Percentiles rank a stretch among this genome's conserved stretches.
Conservation (phyloP, 2,797 vertebrate genomes). For the Ctenopoma multispine region DNA sequence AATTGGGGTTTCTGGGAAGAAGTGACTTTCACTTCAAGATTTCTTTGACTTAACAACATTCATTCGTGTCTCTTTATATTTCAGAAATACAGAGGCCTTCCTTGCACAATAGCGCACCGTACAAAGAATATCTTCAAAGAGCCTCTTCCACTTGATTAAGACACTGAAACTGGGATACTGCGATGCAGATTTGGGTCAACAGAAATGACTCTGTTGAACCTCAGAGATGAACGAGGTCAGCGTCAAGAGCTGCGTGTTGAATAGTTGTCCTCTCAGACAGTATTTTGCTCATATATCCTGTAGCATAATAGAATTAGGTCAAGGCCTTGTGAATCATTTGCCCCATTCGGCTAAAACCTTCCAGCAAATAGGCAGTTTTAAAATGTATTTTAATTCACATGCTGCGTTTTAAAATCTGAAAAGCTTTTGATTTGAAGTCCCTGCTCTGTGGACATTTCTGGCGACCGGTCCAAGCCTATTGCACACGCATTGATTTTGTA, state of each 20-base stretch:
- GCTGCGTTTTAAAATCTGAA: background rate
- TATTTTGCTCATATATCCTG: conserved; percentile 60
- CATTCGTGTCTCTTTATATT: background rate
- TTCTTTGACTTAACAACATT: background rate
- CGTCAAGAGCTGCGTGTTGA: conserved; percentile 52
- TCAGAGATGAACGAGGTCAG: conserved; percentile 54
- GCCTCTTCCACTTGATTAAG: conserved; percentile 17
- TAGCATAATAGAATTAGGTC: conserved; percentile 76
- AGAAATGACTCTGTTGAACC: conserved; percentile 17
- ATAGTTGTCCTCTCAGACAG: conserved; percentile 38
- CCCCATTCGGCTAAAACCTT: conserved; percentile 60
- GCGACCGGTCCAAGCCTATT: background rate
- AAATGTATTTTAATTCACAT: too few relatives aligned
- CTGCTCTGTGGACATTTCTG: background rate
- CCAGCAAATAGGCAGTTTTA: too few relatives aligned
- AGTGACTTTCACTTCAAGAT: background rate
- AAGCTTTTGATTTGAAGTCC: background rate
- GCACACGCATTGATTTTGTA: background rate
- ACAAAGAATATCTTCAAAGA: background rate
- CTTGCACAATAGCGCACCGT: background rate
- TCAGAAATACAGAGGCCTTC: background rate
- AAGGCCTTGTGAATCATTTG: conserved; percentile 75
- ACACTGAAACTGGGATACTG: conserved; percentile 8
- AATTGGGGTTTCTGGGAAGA: background rate
- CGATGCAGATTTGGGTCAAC: conserved; percentile 52